These are phyloP conservation scores for Pelecanoides urinatrix DNA, from an alignment of 2,113 vertebrate species.

Conservation along the genomic window DNA sequence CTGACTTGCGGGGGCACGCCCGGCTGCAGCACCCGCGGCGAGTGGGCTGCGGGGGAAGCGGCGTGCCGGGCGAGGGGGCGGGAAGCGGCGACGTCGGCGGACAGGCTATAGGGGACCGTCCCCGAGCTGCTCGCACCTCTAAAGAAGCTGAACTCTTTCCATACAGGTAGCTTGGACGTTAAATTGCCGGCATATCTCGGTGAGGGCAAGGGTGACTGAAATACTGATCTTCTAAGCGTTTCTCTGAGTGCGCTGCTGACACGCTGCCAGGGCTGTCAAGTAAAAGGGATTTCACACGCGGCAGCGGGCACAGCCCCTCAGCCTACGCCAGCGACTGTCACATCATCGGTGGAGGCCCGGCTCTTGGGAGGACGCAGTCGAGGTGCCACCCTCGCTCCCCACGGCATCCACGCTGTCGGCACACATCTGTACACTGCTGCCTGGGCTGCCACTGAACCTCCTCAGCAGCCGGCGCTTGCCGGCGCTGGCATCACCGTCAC, in stretches of 20 bases:
- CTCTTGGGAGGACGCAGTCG: too few species aligned
- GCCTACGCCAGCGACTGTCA: background rate
- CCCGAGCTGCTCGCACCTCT: background rate
- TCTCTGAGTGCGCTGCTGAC: background rate
- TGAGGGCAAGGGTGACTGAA: background rate
- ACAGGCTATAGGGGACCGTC: background rate
- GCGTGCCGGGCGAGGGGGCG: background rate
- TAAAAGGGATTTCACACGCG: background rate
- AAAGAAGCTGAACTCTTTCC: background rate
- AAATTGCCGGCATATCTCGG: background rate
- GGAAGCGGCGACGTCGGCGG: background rate
- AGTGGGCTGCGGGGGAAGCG: background rate
- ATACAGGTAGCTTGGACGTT: fast-evolving
- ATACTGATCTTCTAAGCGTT: fast-evolving
- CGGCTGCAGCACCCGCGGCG: background rate
- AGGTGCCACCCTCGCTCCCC: too few species aligned
- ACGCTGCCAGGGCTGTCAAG: background rate
- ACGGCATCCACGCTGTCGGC: fast-evolving
- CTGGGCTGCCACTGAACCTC: background rate
- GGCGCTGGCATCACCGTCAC: background rate
- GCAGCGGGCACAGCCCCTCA: background rate
- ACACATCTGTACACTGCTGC: background rate
- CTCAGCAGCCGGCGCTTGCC: background rate
- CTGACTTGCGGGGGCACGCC: background rate
- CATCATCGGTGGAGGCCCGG: background rate